Base-by-base conservation (phyloP, 2,113 vertebrate species). In the Pipa parva region DNA sequence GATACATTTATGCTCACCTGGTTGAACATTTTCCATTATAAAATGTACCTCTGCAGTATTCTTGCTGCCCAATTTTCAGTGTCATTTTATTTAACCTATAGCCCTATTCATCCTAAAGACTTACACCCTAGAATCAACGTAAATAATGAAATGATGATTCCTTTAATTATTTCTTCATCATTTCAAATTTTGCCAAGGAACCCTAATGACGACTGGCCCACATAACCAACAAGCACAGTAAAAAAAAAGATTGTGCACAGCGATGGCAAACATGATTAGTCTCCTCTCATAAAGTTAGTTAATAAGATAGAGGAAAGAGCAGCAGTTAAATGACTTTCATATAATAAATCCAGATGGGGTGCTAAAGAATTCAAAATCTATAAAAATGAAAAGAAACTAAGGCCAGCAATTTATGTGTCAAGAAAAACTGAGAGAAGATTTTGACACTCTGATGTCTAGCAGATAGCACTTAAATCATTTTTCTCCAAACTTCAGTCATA, bases 391-490 rank as follows among this genome's bases (percentile, higher is more conserved):
- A 95, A 92, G 90, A 92, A 88, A 86, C 84, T 85, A 78, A 80
- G 81, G 81, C 82, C 90, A 92, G 88, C 83, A 92, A 88, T 92
- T 93, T 93, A 92, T 92, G 86, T 96, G 93, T 95, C 93, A 94
- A 93, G 90, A 92, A 95, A 92, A 96, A 94, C 87, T 85, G 91
- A 93, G 91, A 89, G 87, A 94, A 92, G 50, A 91, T 91, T 92
- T 87, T 94, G 92, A 94, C 93, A 92, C 88, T 93, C 90, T 89
- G 91, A 94, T 92, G 93, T 95, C 92, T 94, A 93, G 94, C 90
- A 93, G 92, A 93, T 94, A 97, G 91, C 93, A 88, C 93, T 97
- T 97, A 97, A 97, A 96, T 98, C 91, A 97, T 97, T 97, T 93
- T 97, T 94, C 94, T 95, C 92, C 88, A 95, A 97, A 97, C 93